These are phyloP conservation scores for Nesoenas mayeri DNA, from an alignment of 2,113 vertebrate species.

Conservation along the genomic window DNA sequence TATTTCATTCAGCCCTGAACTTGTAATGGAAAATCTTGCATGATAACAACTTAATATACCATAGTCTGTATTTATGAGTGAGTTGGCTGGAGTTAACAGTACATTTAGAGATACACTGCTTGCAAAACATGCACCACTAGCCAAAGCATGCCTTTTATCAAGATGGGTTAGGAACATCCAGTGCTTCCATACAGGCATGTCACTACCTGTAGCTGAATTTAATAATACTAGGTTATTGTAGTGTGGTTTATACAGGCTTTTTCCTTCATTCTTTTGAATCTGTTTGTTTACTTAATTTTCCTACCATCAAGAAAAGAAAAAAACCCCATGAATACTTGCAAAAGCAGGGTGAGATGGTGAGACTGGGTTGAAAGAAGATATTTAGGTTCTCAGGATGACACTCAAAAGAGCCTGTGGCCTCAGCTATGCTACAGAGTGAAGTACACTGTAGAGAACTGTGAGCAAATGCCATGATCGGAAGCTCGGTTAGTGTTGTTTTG, in stretches of 20 bases:
- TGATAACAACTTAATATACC: not conserved
- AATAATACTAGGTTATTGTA: constrained; percentile 24
- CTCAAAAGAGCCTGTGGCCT: not conserved
- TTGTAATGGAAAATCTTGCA: constrained; percentile 38
- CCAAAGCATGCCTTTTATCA: constrained; percentile 60
- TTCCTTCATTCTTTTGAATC: constrained; percentile 19
- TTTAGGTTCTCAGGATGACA: not conserved
- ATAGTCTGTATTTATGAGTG: constrained; percentile 10
- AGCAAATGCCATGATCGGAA: constrained; percentile 13
- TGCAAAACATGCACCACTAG: constrained; percentile 46
- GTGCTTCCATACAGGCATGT: constrained; percentile 34
- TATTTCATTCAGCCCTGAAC: not conserved
- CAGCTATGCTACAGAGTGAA: not conserved
- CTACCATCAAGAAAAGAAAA: not conserved
- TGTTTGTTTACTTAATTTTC: constrained; percentile 31
- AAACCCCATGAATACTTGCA: not conserved
- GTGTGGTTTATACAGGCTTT: constrained; percentile 4
- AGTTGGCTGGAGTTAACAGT: constrained; percentile 49
- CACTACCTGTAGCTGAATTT: constrained; percentile 43
- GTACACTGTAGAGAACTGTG: not conserved
- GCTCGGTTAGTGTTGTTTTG: constrained; percentile 10
- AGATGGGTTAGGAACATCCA: constrained; percentile 47
- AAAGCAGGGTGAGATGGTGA: constrained; percentile 3
- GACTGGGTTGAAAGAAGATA: not conserved
- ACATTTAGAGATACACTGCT: constrained; percentile 24